These are phyloP conservation scores for Akabosia matsudoensis DNA, from an alignment of 1,140 invertebrate genomes.

Conservation along the genomic window DNA sequence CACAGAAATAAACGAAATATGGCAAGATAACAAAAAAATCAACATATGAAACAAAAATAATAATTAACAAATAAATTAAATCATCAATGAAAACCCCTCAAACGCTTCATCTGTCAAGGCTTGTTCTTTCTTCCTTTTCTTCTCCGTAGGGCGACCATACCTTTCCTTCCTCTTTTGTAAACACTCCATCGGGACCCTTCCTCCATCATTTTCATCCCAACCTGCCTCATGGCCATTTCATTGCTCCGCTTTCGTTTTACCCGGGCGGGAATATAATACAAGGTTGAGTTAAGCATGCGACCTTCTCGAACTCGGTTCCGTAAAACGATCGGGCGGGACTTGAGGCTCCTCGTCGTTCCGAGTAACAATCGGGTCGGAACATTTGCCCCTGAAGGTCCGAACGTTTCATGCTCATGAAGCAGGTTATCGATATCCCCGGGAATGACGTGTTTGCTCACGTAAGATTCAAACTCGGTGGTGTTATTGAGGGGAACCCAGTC, in stretches of 20 bases:
- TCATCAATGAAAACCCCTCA: not conserved
- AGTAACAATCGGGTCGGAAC: not conserved
- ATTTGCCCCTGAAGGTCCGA: not conserved
- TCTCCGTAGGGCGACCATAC: not conserved
- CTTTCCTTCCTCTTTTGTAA: not conserved
- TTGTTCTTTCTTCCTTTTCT: constrained; percentile 4
- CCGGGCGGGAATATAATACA: no score
- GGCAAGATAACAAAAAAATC: not conserved
- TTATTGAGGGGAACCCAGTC: not conserved
- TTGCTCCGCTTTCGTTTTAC: not conserved
- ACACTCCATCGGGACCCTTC: no score
- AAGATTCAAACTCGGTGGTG: not conserved
- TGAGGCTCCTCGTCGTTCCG: not conserved
- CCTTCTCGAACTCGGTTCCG: not conserved
- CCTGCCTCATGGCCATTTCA: not conserved
- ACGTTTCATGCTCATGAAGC: not conserved
- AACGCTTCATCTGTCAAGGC: not conserved
- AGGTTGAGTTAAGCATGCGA: no score
- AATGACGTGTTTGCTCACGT: not conserved
- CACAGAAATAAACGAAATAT: not conserved
- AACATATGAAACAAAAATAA: not conserved
- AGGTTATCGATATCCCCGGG: not conserved
- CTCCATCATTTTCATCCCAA: constrained; percentile 9
- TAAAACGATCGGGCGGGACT: not conserved
- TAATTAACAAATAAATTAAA: constrained; percentile 7